Conservation (phyloP, 2,888 invertebrate species). For the Fissipunctia ypsillon region DNA sequence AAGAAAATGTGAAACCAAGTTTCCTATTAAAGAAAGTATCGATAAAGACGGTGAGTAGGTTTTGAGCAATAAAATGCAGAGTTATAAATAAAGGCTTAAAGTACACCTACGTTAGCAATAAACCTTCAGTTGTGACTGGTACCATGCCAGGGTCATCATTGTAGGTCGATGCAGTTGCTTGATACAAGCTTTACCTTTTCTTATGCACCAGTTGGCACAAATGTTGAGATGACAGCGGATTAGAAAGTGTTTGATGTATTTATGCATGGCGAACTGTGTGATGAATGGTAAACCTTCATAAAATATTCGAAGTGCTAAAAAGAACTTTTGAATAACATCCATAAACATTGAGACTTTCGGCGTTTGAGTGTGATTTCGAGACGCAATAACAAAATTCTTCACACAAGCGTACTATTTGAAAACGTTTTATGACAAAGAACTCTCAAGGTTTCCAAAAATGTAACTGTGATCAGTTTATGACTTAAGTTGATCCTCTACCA, state of each 20-base stretch:
- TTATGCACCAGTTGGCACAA: slow-evolving; percentile 65
- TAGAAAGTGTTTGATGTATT: slow-evolving; percentile 60
- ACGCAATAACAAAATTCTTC: slow-evolving; percentile 6
- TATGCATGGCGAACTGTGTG: slow-evolving; percentile 30
- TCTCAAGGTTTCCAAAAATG: slow-evolving; percentile 14
- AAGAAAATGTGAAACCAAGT: slow-evolving; percentile 54
- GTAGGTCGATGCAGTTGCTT: slow-evolving; percentile 74
- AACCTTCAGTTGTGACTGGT: slow-evolving; percentile 72
- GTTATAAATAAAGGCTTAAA: slow-evolving; percentile 63
- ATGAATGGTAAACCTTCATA: slow-evolving; percentile 34
- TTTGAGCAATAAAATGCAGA: slow-evolving; percentile 58
- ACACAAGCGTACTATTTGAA: slow-evolving; percentile 22
- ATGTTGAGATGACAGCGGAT: slow-evolving; percentile 62
- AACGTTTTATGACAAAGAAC: slow-evolving; percentile 1
- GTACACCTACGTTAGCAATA: slow-evolving; percentile 69
- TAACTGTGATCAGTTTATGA: slow-evolving; percentile 58
- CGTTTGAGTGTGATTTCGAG: slow-evolving; percentile 28
- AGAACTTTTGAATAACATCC: slow-evolving; percentile 18
- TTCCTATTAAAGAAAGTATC: slow-evolving; percentile 65
- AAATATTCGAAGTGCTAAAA: slow-evolving; percentile 35
- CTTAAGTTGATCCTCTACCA: slow-evolving; percentile 58
- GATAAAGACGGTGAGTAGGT: slow-evolving; percentile 58
- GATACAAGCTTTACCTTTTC: slow-evolving; percentile 68
- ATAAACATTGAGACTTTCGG: slow-evolving; percentile 37
- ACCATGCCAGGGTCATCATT: slow-evolving; percentile 71